Conservation (phyloP, 2,113 vertebrate species). For the Hylia prasina region DNA sequence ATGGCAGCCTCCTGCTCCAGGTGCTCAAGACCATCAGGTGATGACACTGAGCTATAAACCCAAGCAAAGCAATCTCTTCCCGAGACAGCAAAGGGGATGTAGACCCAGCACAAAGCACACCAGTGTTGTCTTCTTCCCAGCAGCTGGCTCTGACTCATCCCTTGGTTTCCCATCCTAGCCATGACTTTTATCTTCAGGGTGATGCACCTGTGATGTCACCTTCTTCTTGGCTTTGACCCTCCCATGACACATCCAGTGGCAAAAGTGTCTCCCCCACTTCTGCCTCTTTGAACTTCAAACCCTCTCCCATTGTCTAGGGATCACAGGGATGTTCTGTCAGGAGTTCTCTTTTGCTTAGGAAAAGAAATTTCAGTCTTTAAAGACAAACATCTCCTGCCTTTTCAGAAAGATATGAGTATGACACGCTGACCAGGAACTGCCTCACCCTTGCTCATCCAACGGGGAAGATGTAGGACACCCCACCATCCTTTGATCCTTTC, state of each 20-base stretch:
- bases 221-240: background rate
- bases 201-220: background rate
- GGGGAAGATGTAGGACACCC: background rate
- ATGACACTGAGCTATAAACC: background rate
- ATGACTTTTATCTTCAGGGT: background rate
- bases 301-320: fast-evolving
- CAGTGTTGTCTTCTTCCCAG: background rate
- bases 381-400: background rate
- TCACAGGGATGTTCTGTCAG: background rate
- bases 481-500: background rate
- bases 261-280: background rate
- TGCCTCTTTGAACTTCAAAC: background rate
- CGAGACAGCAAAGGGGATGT: background rate
- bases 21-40: fast-evolving
- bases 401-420: background rate
- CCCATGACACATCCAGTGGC: fast-evolving
- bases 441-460: background rate
- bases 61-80: background rate
- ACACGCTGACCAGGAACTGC: background rate
- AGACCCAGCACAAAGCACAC: background rate
- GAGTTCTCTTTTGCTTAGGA: background rate
- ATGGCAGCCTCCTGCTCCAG: background rate
- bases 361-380: background rate
- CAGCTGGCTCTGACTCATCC: background rate
- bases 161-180: background rate